Evolutionary conservation across 2,113 vertebrate species (phyloP).

Genomic region (Dinomys branickii): DNA sequence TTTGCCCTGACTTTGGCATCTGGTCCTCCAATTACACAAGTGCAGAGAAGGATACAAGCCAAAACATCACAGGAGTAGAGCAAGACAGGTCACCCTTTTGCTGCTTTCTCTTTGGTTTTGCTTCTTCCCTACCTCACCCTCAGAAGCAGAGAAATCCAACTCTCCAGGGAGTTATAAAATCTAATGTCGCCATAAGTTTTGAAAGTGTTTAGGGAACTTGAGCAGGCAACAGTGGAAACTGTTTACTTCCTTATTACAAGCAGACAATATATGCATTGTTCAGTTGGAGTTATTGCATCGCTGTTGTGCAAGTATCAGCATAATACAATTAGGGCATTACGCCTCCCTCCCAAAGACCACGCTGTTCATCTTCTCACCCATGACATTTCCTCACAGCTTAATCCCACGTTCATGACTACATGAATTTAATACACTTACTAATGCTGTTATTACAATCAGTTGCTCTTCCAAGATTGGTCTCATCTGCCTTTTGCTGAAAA

Average conservation of each 20-base stretch:
- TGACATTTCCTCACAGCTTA: not conserved
- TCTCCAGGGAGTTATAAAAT: not conserved
- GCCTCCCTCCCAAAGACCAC: not conserved
- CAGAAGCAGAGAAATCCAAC: not conserved
- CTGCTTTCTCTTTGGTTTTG: not conserved
- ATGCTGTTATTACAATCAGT: not conserved
- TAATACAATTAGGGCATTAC: not conserved
- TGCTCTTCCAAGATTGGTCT: not conserved
- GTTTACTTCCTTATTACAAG: constrained; percentile 54
- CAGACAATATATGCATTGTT: constrained; percentile 53
- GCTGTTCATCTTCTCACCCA: not conserved
- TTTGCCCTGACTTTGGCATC: not conserved
- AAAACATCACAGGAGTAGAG: not conserved
- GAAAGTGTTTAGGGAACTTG: constrained; percentile 44
- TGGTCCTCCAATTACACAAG: not conserved
- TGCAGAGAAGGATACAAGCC: not conserved
- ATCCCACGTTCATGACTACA: not conserved
- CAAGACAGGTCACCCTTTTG: too few species aligned
- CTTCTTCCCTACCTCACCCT: not conserved
- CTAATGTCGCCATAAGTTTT: not conserved
- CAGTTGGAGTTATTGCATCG: not conserved
- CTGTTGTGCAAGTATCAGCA: not conserved
- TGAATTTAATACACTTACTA: not conserved
- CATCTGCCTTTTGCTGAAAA: not conserved
- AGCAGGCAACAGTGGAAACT: constrained; percentile 16